Evolutionary conservation across 2,797 vertebrate species (phyloP).

Genomic region (Limnodromus scolopaceus): DNA sequence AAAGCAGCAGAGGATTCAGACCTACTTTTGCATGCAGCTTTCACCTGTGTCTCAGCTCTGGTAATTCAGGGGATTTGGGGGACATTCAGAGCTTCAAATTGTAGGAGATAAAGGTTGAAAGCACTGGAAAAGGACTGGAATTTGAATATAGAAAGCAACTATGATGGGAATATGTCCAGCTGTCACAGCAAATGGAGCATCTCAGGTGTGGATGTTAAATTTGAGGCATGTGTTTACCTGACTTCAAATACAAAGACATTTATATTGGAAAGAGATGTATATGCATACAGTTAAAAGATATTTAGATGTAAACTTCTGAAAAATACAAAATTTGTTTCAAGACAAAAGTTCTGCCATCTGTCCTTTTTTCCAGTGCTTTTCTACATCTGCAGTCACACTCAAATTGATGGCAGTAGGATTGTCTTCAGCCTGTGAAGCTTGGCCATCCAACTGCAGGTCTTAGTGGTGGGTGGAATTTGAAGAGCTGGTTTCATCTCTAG

Average conservation of each 20-base stretch:
- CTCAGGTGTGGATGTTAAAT: conserved; percentile 30
- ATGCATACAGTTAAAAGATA: neutral
- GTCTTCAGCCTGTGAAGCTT: neutral
- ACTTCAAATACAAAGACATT: neutral
- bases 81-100: neutral
- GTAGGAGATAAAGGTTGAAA: conserved; percentile 51
- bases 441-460: neutral
- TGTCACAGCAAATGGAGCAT: conserved; percentile 36
- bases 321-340: neutral
- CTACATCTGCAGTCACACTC: neutral
- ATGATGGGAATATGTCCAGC: conserved; percentile 34
- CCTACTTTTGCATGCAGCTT: neutral
- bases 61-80: conserved; percentile 28
- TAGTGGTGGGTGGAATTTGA: neutral
- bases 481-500: neutral
- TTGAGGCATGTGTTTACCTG: neutral
- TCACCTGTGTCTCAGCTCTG: neutral
- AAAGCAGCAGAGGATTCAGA: neutral
- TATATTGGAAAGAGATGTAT: neutral
- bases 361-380: neutral
- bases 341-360: neutral
- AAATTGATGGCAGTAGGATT: neutral
- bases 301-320: neutral
- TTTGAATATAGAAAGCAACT: conserved; percentile 36
- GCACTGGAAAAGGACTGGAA: conserved; percentile 22